Percentiles rank a stretch among this genome's conserved stretches.
Evolutionary conservation across 2,888 invertebrate species (phyloP).

Genomic region (Aleiodes testaceus): DNA sequence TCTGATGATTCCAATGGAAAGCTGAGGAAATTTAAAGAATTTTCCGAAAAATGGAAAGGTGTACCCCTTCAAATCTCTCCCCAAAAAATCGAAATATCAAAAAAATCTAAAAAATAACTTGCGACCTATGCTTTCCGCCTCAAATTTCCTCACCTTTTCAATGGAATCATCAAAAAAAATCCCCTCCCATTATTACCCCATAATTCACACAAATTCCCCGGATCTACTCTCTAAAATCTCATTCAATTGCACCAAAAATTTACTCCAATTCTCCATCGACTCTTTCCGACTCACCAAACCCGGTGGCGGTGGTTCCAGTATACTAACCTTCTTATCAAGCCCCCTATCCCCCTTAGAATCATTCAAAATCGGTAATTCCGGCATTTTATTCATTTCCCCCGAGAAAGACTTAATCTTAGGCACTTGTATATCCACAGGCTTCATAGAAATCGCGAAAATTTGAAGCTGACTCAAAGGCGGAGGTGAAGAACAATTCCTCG

Average conservation of each 20-base stretch:
- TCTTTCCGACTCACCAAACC: slow-evolving; percentile 69
- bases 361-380: slow-evolving; percentile 63
- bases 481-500: slow-evolving; percentile 53
- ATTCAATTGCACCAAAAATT: slow-evolving; percentile 74
- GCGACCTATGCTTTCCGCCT: no score
- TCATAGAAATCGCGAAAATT: slow-evolving; percentile 68
- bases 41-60: background rate
- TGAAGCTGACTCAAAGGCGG: slow-evolving; percentile 67
- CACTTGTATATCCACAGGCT: slow-evolving; percentile 64
- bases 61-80: no score
- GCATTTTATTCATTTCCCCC: slow-evolving; percentile 61
- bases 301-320: slow-evolving; percentile 69
- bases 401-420: slow-evolving; percentile 56
- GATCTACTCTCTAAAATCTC: slow-evolving; percentile 73
- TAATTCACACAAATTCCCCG: slow-evolving; percentile 73
- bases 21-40: background rate
- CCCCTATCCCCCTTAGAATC: slow-evolving; percentile 35
- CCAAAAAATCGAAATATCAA: background rate
- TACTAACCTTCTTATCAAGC: slow-evolving; percentile 65
- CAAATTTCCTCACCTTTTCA: no score
- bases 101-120: background rate
- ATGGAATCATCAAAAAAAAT: no score
- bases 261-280: slow-evolving; percentile 74
- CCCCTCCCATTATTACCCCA: slow-evolving; percentile 15
- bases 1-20: no score